Base-by-base conservation (phyloP, 2,888 invertebrate species). In the Tetrapedia diversipes region DNA sequence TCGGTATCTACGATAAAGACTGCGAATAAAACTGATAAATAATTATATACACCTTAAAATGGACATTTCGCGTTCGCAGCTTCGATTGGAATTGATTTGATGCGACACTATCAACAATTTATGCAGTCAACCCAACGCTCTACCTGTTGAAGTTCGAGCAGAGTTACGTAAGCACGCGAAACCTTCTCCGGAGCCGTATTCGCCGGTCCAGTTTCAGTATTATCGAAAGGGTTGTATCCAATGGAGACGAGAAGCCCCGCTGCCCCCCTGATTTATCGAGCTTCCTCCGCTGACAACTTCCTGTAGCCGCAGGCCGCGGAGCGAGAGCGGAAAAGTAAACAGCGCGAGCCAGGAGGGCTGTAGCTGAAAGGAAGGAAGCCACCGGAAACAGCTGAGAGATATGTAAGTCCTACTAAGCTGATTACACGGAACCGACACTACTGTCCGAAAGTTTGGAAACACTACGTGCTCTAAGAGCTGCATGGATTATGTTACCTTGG, bases 401-500 rank as follows among this genome's bases (percentile, higher is more conserved):
- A 65, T 69, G 78, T 66, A 76, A 75, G 78, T 69, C 68, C 54
- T 63, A n/a, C 66, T 78, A 71, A 76, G 63, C 76, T 70, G 78
- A 78, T 78, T 78, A 63, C 63, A 59, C 39, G 43, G 54, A 41
- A 37, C 56, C n/a, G n/a, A n/a, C n/a, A n/a, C n/a, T n/a, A n/a
- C n/a, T n/a, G n/a, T n/a, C n/a, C n/a, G n/a, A n/a, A n/a, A n/a
- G n/a, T n/a, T n/a, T n/a, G n/a, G n/a, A n/a, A n/a, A n/a, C n/a
- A n/a, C n/a, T n/a, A n/a, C n/a, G n/a, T n/a, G n/a, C n/a, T n/a
- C n/a, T n/a, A n/a, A n/a, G n/a, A n/a, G n/a, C n/a, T n/a, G n/a
- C n/a, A n/a, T n/a, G n/a, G n/a, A n/a, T n/a, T n/a, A n/a, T n/a
- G n/a, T n/a, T n/a, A n/a, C n/a, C n/a, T n/a, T n/a, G n/a, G n/a